Evolutionary conservation across 2,888 invertebrate genomes (phyloP), one percentile per base, ranked within the genome.

Genomic region (Oegoconia quadripuncta): DNA sequence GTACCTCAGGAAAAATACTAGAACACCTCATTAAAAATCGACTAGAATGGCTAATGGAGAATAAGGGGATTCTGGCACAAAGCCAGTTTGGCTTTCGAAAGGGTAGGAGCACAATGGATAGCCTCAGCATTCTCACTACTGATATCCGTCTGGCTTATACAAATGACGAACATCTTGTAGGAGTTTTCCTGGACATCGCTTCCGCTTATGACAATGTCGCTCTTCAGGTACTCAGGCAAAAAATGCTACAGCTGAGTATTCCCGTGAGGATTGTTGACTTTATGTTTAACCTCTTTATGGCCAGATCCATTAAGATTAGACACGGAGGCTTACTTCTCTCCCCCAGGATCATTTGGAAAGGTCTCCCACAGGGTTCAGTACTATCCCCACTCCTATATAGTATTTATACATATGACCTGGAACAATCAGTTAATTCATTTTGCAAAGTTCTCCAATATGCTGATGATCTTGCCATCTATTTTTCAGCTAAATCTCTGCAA

Each of bases 321-420:
- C n/a, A 8, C 11, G 15, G 18, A 3, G 14, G 17, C 15, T 15
- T 1, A 3, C 5, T 11, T 14, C 9, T 30, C 7, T 39, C 44
- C 2, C 20, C 34, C 5, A 41, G 44, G 31, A 2, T 12, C 6
- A 17, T 48, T 3, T 51, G 43, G 42, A 45, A 46, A 15, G 53
- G 50, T 5, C 34, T 48, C 4, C 53, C 46, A 4, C 46, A 49
- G 20, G 50, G 49, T 3, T 51, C 47, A 13, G 52, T 52, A 3
- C 37, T 48, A 5, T 44, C 45, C 12, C 50, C 50, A 8, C 16
- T 48, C 1, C 15, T 48, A 2, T 55, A 44, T 16, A 47, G 20
- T 17, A 20, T 55, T 1, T 51, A 45, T 13, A 46, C 46, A 1
- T 30, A 16, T 26, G 42, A 48, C 9, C 16, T 48, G 1, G 37